Evolutionary conservation across 2,888 invertebrate species (phyloP), one percentile per base, ranked within the genome.

Genomic region (Enoplolaimus lenunculus): DNA sequence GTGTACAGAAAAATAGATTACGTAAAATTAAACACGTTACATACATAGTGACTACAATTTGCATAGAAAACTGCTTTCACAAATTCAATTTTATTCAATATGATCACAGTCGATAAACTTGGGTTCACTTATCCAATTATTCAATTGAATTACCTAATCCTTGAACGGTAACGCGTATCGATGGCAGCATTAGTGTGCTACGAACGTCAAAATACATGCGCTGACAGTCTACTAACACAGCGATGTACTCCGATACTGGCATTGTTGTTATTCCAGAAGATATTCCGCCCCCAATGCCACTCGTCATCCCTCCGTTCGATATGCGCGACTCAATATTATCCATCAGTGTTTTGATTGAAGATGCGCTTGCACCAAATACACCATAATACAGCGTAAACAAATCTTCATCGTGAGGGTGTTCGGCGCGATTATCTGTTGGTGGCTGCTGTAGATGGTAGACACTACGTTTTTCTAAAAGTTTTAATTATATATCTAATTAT

Each of bases 291-390:
- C 45, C 45, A 21, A 45, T 21, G 45, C 45, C 21, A 45, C 45
- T 45, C 45, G 45, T 21, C 21, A 7, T 21, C 7, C 7, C 45
- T 74, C 62, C 28, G n/a, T 2, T 66, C 13, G 2, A 31, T 13
- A 34, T 68, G 67, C 34, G 65, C 60, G 64, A 84, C 81, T 95
- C 94, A 33, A 95, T 85, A 76, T 92, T 87, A 73, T 87, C 86
- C 62, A 93, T 88, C 7, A 95, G 86, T 72, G 87, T 86, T 77
- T 87, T 89, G 0, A 93, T 85, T 79, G 91, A 89, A 0, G 89
- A 88, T 0, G 94, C 88, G n/a, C 90, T 89, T 0, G 91, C 89
- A 80, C 93, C 90, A 81, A 95, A 97, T 82, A 93, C 91, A 0
- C 94, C 94, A 79, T 95, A 97, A 79, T 91, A 84, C 62, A 94